Evolutionary conservation across 2,113 vertebrate species (phyloP).

Genomic region (Microtus oregoni): DNA sequence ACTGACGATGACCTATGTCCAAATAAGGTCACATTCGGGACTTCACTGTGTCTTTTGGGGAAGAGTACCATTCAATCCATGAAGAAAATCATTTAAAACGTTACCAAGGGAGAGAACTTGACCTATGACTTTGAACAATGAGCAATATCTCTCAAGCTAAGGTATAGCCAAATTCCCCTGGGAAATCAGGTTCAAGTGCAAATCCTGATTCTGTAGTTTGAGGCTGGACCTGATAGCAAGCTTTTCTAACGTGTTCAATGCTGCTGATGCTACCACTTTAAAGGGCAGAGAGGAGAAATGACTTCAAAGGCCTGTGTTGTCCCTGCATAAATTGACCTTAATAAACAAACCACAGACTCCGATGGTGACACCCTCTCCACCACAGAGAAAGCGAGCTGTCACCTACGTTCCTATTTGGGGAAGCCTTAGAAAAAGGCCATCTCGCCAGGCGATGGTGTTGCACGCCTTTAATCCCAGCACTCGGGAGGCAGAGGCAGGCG

Average conservation of each 20-base stretch:
- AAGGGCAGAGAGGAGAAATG: background rate
- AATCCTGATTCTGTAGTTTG: background rate
- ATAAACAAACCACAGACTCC: background rate
- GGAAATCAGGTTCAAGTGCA: background rate
- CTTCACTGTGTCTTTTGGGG: background rate
- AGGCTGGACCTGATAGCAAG: background rate
- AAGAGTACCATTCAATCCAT: background rate
- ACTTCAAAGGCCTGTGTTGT: background rate
- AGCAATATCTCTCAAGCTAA: background rate
- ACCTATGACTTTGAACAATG: background rate
- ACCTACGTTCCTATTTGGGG: background rate
- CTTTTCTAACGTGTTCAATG: background rate
- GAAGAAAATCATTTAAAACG: background rate
- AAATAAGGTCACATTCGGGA: constrained; percentile 36
- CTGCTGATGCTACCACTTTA: background rate
- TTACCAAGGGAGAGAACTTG: constrained; percentile 34
- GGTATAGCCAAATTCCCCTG: background rate
- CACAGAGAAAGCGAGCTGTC: background rate
- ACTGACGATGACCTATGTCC: constrained; percentile 11
- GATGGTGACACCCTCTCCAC: background rate
- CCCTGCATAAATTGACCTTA: background rate
- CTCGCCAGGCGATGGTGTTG: too few relatives aligned
- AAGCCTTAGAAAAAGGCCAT: background rate
- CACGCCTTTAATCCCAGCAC: too few relatives aligned
- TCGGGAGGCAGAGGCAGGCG: too few relatives aligned